phyloP scores from a whole-genome alignment of 1,140 invertebrate species.

The Theocolax elegans region DNA sequence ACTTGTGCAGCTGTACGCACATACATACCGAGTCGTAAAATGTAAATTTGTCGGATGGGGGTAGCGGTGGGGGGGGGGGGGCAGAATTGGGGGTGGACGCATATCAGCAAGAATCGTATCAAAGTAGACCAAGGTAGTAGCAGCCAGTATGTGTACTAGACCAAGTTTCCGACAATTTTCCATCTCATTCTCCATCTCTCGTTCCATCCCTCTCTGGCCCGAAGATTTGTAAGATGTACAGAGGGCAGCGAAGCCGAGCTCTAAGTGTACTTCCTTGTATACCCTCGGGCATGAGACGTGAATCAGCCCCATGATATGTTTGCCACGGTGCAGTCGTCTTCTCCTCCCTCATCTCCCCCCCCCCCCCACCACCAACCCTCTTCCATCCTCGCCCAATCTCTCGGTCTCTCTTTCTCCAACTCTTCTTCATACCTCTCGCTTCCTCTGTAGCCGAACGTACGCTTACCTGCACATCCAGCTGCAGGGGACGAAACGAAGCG shows the following conservation, averaged over 20 bases:
- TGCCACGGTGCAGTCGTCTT: not conserved
- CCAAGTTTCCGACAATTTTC: conserved; percentile 2
- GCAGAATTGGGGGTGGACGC: no score
- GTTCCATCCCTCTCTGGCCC: not conserved
- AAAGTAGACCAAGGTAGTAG: no score
- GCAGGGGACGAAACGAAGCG: no score
- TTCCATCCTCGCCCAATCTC: not conserved
- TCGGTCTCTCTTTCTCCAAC: not conserved
- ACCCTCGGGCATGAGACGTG: conserved; percentile 44
- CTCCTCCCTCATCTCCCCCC: no score
- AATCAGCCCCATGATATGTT: conserved; percentile 29
- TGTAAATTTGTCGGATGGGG: no score
- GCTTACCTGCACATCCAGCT: not conserved
- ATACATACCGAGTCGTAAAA: no score
- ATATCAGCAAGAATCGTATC: no score
- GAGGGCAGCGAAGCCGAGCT: conserved; percentile 29
- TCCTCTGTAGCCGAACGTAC: not conserved
- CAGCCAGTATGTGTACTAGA: no score
- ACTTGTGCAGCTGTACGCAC: no score
- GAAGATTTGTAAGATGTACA: conserved; percentile 49
- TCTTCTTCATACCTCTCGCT: not conserved
- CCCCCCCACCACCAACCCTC: not conserved
- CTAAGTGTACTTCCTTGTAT: conserved; percentile 57
- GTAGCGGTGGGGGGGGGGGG: no score
- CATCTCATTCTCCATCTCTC: not conserved